A percentile compares a stretch with the other conserved stretches of the same genome.
These are phyloP conservation scores for Hypselothyrea guttata DNA, from an alignment of 2,888 invertebrate species.

Conservation along the genomic window DNA sequence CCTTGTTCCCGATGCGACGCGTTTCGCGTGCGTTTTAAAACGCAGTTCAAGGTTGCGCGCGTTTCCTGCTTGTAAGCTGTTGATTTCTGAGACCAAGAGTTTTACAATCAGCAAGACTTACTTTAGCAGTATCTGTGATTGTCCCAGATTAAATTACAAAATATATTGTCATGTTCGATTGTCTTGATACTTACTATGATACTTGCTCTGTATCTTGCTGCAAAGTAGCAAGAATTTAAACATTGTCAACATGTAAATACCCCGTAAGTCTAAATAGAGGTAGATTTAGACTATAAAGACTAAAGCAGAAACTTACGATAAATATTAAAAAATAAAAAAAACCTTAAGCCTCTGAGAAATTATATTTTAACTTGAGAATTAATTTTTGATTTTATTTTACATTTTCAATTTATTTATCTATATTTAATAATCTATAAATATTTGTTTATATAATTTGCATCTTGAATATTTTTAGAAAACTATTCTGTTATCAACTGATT, in stretches of 20 bases:
- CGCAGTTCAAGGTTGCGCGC: conserved; percentile 55
- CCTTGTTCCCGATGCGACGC: conserved; percentile 45
- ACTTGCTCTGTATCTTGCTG: conserved; percentile 9
- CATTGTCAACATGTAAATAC: background rate
- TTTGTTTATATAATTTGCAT: too few relatives aligned
- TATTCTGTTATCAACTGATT: too few relatives aligned
- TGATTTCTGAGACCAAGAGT: conserved; percentile 18
- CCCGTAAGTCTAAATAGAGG: too few relatives aligned
- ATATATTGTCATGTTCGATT: conserved; percentile 67
- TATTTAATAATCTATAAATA: too few relatives aligned
- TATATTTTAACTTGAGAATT: too few relatives aligned
- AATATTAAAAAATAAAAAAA: too few relatives aligned
- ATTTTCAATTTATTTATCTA: too few relatives aligned
- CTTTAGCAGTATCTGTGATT: conserved; percentile 15
- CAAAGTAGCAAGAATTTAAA: background rate
- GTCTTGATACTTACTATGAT: conserved; percentile 39
- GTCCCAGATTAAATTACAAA: conserved; percentile 70
- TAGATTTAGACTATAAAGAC: too few relatives aligned
- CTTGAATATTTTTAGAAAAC: too few relatives aligned
- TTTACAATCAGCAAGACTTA: background rate
- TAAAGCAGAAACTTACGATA: too few relatives aligned
- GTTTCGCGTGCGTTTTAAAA: conserved; percentile 54
- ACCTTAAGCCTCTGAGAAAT: too few relatives aligned
- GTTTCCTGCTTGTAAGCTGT: conserved; percentile 51
- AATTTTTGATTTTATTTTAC: too few relatives aligned